Conservation (phyloP, 2,113 vertebrate species). For the Pseudorectes ferrugineus region DNA sequence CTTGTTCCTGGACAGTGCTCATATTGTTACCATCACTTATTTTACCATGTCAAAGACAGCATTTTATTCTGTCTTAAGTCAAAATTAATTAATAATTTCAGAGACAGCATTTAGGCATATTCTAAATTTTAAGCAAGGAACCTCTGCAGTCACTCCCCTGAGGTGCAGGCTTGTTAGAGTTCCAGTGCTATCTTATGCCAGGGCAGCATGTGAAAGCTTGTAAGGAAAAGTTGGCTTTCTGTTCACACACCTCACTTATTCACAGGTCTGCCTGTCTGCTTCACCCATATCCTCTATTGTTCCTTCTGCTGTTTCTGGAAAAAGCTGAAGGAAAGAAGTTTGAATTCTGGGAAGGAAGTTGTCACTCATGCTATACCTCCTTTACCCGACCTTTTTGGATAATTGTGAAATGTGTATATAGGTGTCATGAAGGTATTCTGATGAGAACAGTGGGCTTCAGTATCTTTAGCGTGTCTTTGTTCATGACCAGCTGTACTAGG, state of each 20-base stretch:
- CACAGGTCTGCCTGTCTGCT: background rate
- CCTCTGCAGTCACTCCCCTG: background rate
- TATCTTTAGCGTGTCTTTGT: background rate
- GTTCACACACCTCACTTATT: background rate
- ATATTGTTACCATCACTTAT: background rate
- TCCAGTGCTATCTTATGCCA: background rate
- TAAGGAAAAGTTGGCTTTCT: background rate
- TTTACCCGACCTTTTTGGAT: background rate
- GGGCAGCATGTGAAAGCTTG: background rate
- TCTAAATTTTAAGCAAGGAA: background rate
- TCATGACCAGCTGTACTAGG: background rate
- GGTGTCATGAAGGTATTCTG: background rate
- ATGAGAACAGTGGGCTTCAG: background rate
- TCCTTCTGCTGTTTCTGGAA: background rate
- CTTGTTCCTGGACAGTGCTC: background rate
- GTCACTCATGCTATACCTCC: background rate
- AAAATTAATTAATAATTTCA: background rate
- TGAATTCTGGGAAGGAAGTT: slow-evolving; percentile 33
- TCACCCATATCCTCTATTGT: background rate
- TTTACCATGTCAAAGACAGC: background rate
- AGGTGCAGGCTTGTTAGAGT: background rate
- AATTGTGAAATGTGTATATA: background rate
- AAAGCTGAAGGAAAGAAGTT: background rate
- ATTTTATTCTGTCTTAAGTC: background rate
- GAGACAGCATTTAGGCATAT: background rate